Evolutionary conservation across 2,888 invertebrate species (phyloP).

Genomic region (Limulus polyphemus): DNA sequence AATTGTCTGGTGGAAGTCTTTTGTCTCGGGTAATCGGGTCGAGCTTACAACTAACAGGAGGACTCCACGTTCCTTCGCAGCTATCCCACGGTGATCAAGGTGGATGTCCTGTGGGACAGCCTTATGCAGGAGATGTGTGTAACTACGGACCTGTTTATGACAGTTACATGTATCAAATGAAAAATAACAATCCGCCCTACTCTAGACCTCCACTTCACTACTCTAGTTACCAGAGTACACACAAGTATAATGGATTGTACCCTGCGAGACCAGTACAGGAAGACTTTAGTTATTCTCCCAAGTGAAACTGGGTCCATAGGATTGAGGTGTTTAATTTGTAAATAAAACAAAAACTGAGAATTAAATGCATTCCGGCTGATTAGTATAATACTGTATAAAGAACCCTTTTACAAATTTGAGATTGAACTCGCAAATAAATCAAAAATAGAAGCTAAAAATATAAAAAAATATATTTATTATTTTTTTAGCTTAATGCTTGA

Average conservation of each 20-base stretch:
- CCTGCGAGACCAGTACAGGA: constrained; percentile 14
- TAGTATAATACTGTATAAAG: no score
- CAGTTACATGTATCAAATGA: constrained; percentile 19
- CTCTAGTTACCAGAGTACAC: constrained; percentile 8
- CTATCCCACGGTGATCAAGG: neutral
- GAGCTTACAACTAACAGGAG: neutral
- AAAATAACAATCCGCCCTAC: constrained; percentile 12
- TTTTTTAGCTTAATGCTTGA: no score
- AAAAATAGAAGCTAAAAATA: no score
- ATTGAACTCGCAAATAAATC: no score
- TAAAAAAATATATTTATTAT: no score
- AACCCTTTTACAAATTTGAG: no score
- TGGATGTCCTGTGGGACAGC: constrained; percentile 9
- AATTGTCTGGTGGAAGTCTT: constrained; percentile 6
- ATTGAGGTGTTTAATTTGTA: no score
- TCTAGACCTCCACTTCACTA: constrained; percentile 12
- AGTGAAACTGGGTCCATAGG: constrained; percentile 3
- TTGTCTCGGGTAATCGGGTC: constrained; percentile 11
- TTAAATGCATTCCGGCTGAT: no score
- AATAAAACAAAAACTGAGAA: no score
- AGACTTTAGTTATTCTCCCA: constrained; percentile 10
- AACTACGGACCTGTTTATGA: constrained; percentile 17
- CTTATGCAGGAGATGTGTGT: constrained; percentile 14
- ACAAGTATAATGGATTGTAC: constrained; percentile 10
- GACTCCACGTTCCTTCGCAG: constrained; percentile 9